Conservation (phyloP, 2,797 vertebrate genomes). For the Mycteria americana region DNA sequence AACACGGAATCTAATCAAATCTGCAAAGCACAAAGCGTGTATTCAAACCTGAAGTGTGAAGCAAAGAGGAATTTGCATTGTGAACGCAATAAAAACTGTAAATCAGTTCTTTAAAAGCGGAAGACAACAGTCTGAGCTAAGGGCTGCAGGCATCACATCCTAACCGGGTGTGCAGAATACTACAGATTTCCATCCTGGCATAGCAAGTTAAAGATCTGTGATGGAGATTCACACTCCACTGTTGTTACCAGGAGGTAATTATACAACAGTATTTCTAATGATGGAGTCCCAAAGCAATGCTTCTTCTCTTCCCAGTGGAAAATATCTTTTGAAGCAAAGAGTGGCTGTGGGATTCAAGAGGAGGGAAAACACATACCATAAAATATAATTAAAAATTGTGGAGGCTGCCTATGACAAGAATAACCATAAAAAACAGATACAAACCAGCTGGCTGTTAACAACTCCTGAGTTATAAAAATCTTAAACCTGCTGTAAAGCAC, state of each 20-base stretch:
- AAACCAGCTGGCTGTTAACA: slow-evolving; percentile 88
- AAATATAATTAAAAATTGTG: slow-evolving; percentile 88
- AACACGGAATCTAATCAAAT: neutral
- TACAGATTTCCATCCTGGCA: slow-evolving; percentile 30
- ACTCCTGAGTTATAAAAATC: slow-evolving; percentile 87
- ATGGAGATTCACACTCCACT: slow-evolving; percentile 65
- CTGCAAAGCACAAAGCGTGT: slow-evolving; percentile 10
- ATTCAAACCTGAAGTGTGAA: slow-evolving; percentile 36
- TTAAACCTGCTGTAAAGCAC: slow-evolving; percentile 86
- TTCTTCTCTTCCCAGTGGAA: slow-evolving; percentile 75
- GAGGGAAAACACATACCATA: slow-evolving; percentile 83
- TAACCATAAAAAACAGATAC: slow-evolving; percentile 87
- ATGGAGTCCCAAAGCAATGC: slow-evolving; percentile 68
- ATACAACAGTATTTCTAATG: slow-evolving; percentile 71
- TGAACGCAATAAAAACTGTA: slow-evolving; percentile 21
- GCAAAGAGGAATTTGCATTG: slow-evolving; percentile 40
- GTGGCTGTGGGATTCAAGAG: slow-evolving; percentile 78
- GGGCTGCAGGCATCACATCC: neutral
- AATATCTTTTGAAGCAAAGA: slow-evolving; percentile 77
- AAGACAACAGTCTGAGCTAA: slow-evolving; percentile 25
- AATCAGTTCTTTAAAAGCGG: slow-evolving; percentile 21
- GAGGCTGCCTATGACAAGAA: slow-evolving; percentile 86
- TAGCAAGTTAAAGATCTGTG: slow-evolving; percentile 50
- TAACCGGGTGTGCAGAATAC: neutral
- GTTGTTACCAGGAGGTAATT: slow-evolving; percentile 73